Evolutionary conservation across 2,113 vertebrate genomes (phyloP).

Genomic region (Pollimyrus isidori): DNA sequence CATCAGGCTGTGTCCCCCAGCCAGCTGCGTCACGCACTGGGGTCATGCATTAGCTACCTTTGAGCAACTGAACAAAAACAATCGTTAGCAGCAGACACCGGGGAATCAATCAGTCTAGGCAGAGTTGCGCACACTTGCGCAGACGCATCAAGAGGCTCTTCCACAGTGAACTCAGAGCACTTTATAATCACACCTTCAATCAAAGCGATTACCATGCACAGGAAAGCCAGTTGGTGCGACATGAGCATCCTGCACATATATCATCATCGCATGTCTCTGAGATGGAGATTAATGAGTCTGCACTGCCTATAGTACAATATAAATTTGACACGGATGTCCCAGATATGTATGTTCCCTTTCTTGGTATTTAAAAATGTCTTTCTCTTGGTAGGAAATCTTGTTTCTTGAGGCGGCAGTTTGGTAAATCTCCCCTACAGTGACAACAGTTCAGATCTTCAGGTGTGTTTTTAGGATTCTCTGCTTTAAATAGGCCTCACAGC

Average conservation of each 20-base stretch:
- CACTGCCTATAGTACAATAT: not conserved
- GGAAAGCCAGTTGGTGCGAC: not conserved
- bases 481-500: not conserved
- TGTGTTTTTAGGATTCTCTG: not conserved
- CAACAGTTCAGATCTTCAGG: not conserved
- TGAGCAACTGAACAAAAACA: constrained; percentile 17
- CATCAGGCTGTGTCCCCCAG: not conserved
- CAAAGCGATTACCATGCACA: not conserved
- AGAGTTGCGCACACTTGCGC: not conserved
- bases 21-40: constrained; percentile 15
- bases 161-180: not conserved
- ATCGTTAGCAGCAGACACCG: constrained; percentile 8
- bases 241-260: not conserved
- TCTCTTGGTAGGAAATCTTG: not conserved
- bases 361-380: not conserved
- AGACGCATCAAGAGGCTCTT: not conserved
- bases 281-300: not conserved
- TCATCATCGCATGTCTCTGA: not conserved
- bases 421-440: not conserved
- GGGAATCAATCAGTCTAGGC: not conserved
- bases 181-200: not conserved
- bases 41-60: not conserved
- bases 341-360: not conserved
- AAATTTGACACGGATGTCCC: not conserved
- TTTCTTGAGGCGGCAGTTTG: not conserved